These are phyloP conservation scores for Drosophila gaucha DNA, from an alignment of 2,888 invertebrate genomes.

Conservation along the genomic window DNA sequence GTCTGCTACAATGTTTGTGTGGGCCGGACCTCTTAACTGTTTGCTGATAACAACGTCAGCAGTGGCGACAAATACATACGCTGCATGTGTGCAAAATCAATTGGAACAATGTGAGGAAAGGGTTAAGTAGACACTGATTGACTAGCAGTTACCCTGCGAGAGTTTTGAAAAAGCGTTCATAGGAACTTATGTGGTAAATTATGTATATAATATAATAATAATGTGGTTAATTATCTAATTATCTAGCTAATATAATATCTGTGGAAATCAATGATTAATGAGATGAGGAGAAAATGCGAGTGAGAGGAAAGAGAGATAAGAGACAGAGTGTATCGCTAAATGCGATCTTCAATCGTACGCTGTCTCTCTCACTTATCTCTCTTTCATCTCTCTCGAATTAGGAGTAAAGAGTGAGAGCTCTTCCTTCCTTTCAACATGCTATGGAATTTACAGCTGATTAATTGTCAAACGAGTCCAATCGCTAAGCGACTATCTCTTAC, in stretches of 20 bases:
- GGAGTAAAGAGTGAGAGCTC: too few species aligned
- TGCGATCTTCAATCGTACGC: too few species aligned
- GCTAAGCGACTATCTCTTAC: background rate
- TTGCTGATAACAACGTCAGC: constrained; percentile 70
- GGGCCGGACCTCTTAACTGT: constrained; percentile 48
- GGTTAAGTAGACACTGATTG: background rate
- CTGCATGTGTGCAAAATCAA: constrained; percentile 42
- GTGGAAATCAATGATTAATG: too few species aligned
- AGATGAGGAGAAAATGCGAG: too few species aligned
- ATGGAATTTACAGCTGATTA: too few species aligned
- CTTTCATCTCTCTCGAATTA: too few species aligned
- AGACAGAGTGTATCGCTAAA: too few species aligned
- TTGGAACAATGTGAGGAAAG: constrained; percentile 18
- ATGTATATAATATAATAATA: background rate
- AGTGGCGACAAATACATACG: constrained; percentile 19
- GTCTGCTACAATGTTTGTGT: constrained; percentile 19
- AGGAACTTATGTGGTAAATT: too few species aligned
- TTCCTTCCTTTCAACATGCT: too few species aligned
- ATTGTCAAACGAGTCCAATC: too few species aligned
- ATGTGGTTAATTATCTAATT: background rate
- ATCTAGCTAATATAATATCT: background rate
- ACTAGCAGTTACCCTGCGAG: constrained; percentile 3
- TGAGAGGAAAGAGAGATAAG: background rate
- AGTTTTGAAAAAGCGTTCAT: too few species aligned
- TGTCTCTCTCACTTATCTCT: too few species aligned